Base-by-base conservation (phyloP, 2,888 invertebrate genomes). In the Euproctis similis region DNA sequence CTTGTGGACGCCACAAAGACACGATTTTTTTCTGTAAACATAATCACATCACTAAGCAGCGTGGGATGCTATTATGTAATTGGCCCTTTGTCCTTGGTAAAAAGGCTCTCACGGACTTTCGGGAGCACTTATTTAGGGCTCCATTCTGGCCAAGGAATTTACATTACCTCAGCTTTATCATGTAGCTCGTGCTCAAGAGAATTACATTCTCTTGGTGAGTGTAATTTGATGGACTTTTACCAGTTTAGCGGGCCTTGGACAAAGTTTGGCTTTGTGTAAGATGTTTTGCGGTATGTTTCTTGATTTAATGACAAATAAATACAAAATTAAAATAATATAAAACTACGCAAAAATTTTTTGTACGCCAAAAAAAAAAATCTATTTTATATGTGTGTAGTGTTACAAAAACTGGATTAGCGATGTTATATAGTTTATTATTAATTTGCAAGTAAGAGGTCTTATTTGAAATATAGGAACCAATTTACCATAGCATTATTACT, bases 61-160 rank as follows among this genome's bases (percentile, higher is more conserved):
- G 46, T 35, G 37, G 37, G n/a, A 27, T 38, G 47, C 43, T 46
- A 39, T 46, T 40, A 48, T 48, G 34, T 48, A 48, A 48, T 48
- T 48, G 47, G 44, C 40, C 34, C 40, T 48, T 46, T 48, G 47
- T 50, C 30, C 30, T 31, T 24, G 32, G 40, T n/a, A n/a, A 40
- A 48, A 42, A 50, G 47, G 46, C 36, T 38, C 40, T 46, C 51
- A 36, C 37, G 43, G 43, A 48, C 40, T 48, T 50, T 48, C 40
- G 43, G 43, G 47, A 34, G 36, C 38, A 50, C 51, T 50, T 38
- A 48, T 48, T 48, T 48, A 50, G 47, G 47, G 34, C 38, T 30
- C 36, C 35, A 48, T 48, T 50, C 51, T 46, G 46, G 36, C 48
- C 42, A 31, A 24, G 52, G 49, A 45, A 50, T 50, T 52, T 52